Evolutionary conservation across 1,140 invertebrate species (phyloP).

Genomic region (Eufriesea mexicana): DNA sequence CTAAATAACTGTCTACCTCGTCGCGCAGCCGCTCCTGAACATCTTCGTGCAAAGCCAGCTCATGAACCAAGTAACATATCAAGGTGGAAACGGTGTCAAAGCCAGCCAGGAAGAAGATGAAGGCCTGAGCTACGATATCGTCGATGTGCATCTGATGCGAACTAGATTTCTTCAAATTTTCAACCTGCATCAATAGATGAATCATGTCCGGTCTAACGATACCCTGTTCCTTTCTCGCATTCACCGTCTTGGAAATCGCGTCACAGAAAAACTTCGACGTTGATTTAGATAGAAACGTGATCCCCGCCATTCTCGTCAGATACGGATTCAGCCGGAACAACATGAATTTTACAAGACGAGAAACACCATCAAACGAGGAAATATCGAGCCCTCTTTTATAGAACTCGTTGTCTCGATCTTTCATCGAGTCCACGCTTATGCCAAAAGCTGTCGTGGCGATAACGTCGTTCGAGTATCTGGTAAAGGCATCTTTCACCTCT

Average conservation of each 20-base stretch:
- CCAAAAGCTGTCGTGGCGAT: constrained; percentile 57
- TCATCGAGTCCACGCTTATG: constrained; percentile 52
- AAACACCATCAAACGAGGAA: not conserved
- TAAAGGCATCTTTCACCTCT: constrained; percentile 39
- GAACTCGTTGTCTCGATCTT: constrained; percentile 53
- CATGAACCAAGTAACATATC: constrained; percentile 81
- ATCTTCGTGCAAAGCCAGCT: constrained; percentile 84
- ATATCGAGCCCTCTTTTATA: constrained; percentile 14
- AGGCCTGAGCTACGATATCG: constrained; percentile 81
- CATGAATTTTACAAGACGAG: constrained; percentile 12
- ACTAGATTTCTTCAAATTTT: not conserved
- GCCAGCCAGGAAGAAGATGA: constrained; percentile 85
- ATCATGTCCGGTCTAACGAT: constrained; percentile 59
- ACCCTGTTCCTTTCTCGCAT: not conserved
- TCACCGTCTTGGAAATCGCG: constrained; percentile 34
- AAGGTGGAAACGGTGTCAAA: constrained; percentile 85
- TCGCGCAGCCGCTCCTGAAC: constrained; percentile 84
- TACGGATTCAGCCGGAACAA: constrained; percentile 9
- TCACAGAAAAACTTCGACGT: constrained; percentile 24
- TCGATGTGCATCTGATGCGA: constrained; percentile 78
- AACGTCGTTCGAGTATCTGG: constrained; percentile 55
- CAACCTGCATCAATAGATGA: constrained; percentile 49
- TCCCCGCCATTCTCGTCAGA: not conserved
- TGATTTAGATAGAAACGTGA: not conserved
- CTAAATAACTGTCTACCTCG: constrained; percentile 76